Conservation (phyloP, 2,797 vertebrate genomes). For the Acanthornis magna region DNA sequence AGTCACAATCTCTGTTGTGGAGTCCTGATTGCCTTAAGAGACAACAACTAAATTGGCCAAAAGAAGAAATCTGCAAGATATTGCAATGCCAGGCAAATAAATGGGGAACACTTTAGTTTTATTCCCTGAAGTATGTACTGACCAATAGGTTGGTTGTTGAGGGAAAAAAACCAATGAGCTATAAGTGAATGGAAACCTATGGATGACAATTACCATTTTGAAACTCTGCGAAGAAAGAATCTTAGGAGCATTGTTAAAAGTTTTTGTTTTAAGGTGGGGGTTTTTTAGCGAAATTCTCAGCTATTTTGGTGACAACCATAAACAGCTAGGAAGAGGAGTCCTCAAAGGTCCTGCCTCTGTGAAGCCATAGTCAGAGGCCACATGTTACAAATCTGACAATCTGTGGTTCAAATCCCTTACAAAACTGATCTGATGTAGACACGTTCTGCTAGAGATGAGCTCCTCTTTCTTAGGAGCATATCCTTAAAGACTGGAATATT, state of each 20-base stretch:
- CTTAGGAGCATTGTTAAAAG: not conserved
- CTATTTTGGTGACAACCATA: not conserved
- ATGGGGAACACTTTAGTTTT: not conserved
- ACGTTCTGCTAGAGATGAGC: not conserved
- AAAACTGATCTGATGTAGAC: not conserved
- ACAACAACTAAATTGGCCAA: not conserved
- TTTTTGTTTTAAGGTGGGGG: not conserved
- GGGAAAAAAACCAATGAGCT: fast-evolving
- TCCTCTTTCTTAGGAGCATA: not conserved
- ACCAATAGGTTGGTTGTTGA: not conserved
- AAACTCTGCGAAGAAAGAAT: not conserved
- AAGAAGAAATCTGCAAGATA: not conserved
- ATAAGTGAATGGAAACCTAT: not conserved
- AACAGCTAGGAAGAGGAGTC: not conserved
- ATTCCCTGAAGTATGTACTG: not conserved
- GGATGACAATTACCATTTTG: not conserved
- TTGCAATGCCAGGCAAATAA: not conserved
- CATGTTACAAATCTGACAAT: not conserved
- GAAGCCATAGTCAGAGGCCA: not conserved
- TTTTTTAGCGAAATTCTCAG: not conserved
- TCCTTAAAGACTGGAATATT: not conserved
- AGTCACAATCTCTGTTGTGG: not conserved
- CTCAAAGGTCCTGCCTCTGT: not conserved
- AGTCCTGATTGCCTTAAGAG: not conserved
- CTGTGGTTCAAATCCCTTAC: not conserved